A percentile compares a stretch with the other conserved stretches of the same genome.
phyloP scores from a whole-genome alignment of 2,797 vertebrate species.

The Myotis planiceps region DNA sequence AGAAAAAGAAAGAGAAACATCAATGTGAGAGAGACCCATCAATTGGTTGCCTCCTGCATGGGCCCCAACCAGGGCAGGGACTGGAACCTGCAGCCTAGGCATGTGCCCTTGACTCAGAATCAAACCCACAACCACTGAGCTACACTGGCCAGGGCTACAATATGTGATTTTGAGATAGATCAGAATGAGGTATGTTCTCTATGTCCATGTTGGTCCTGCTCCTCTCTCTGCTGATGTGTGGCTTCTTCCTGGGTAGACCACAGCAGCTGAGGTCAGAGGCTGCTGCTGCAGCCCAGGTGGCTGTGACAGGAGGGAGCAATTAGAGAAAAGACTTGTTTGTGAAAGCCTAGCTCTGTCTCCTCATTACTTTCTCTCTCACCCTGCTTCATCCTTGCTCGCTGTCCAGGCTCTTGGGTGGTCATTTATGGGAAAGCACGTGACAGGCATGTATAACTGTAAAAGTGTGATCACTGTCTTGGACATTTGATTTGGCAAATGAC shows the following conservation, averaged over 20 bases:
- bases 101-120: background rate
- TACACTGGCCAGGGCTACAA: background rate
- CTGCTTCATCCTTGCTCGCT: background rate
- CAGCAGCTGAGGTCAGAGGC: conserved; percentile 31
- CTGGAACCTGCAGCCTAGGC: background rate
- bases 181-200: background rate
- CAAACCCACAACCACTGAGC: background rate
- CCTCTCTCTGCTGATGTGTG: background rate
- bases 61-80: too few species aligned
- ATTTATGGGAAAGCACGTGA: conserved; percentile 38
- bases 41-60: background rate
- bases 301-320: conserved; percentile 3
- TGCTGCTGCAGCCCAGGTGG: background rate
- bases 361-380: conserved; percentile 36
- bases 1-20: background rate
- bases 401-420: conserved; percentile 53
- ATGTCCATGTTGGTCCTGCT: background rate
- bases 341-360: conserved; percentile 20
- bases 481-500: conserved; percentile 65
- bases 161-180: background rate
- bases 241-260: background rate
- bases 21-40: background rate
- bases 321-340: conserved; percentile 59
- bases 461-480: conserved; percentile 33
- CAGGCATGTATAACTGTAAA: background rate